phyloP scores from a whole-genome alignment of 1,140 invertebrate genomes.

The Heliothis subflexa region DNA sequence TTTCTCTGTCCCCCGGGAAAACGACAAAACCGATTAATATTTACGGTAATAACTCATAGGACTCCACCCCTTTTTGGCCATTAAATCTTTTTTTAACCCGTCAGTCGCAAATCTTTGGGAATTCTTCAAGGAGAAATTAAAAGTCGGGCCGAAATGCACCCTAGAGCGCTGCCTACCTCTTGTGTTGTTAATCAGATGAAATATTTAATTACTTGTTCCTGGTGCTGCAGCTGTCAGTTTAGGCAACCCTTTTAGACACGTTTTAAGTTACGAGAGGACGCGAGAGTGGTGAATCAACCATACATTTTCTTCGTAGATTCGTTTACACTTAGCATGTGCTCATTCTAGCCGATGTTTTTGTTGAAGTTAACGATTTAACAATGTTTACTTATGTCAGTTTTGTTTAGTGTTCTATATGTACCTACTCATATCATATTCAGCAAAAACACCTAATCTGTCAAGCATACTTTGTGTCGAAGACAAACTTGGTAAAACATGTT shows the following conservation, averaged over 20 bases:
- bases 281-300: neutral
- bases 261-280: slow-evolving; percentile 51
- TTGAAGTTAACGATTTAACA: too few relatives aligned
- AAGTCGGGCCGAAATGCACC: slow-evolving; percentile 72
- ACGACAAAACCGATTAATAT: slow-evolving; percentile 76
- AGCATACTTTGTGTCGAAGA: too few relatives aligned
- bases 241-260: slow-evolving; percentile 64
- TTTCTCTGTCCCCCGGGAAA: slow-evolving; percentile 60
- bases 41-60: slow-evolving; percentile 58
- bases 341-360: too few relatives aligned
- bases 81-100: slow-evolving; percentile 72
- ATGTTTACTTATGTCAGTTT: too few relatives aligned
- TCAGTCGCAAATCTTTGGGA: slow-evolving; percentile 71
- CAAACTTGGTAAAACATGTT: too few relatives aligned
- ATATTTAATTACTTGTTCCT: slow-evolving; percentile 81
- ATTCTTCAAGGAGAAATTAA: slow-evolving; percentile 73
- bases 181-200: slow-evolving; percentile 82
- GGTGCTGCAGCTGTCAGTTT: slow-evolving; percentile 67
- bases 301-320: neutral
- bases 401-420: too few relatives aligned
- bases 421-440: too few relatives aligned
- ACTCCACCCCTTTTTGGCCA: slow-evolving; percentile 62
- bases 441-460: too few relatives aligned
- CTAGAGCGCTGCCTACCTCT: slow-evolving; percentile 52
- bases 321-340: too few relatives aligned